Evolutionary conservation across 2,797 vertebrate genomes (phyloP), one percentile per base, ranked within the genome.

Genomic region (Ciconia nigra): DNA sequence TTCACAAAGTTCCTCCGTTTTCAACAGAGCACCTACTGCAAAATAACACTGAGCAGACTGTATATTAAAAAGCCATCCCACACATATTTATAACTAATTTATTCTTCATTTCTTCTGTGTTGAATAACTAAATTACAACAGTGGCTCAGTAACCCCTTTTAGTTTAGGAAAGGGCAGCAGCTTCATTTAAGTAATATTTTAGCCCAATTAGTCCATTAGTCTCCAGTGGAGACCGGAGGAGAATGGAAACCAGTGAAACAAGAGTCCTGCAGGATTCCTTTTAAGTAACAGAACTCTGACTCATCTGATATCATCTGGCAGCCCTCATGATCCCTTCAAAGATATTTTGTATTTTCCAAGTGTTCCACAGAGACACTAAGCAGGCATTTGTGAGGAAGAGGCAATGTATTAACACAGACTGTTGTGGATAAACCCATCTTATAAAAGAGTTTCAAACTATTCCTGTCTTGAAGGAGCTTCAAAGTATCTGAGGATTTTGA

Each of bases 111-210:
- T 97, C 91, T 97, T 93, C 90, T 90, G 67, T 76, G 55, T 94
- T 96, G 96, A 98, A 97, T 98, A 97, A 96, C 94, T 95, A 97
- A 97, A 98, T 98, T 98, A 97, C 96, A 97, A 97, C 95, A 95
- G 90, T 92, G 71, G 78, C 96, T 97, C 96, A 97, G 97, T 97
- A 95, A 97, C 95, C 89, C 93, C 95, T 98, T 98, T 97, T 97
- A 97, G 94, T 97, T 97, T 98, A 89, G 74, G 82, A 94, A 96
- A 96, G 80, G 91, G 93, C 96, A 96, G 92, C 74, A 93, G 89
- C 96, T 98, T 96, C 98, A 97, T 98, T 97, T 98, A 94, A 97
- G 97, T 95, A 97, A 96, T 97, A 95, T 90, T 98, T 97, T 97
- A 96, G 96, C 96, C 95, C 92, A 96, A 93, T 97, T 96, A 98